Evolutionary conservation across 2,113 vertebrate genomes (phyloP), one percentile per base, ranked within the genome.

Genomic region (Hypanus sabinus): DNA sequence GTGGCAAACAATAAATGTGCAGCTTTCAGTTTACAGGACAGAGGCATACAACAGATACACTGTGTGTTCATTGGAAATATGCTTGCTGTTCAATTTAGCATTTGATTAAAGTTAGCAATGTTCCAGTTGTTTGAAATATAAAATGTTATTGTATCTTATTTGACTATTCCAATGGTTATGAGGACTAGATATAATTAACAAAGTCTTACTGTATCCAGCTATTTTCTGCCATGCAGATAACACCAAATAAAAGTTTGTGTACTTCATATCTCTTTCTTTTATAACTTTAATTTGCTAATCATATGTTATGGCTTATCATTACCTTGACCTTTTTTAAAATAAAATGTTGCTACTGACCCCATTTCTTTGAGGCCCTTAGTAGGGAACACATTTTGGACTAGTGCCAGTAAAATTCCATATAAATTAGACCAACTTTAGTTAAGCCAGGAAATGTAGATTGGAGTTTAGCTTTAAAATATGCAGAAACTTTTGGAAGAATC

Each of bases 391-490:
- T 92, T 73, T 71, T 92, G 90, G 36, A 92, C 20, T 33, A 12
- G 16, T 71, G 90, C 90, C 90, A 92, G 36, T 92, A 68, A 73
- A 92, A 92, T 92, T 92, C 90, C 90, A 92, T 65, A 92, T 92
- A 33, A 36, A 92, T 92, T 92, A 92, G 62, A 92, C 62, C 90
- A 92, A 33, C 90, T 38, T 92, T 71, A 92, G 90, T 70, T 92
- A 92, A 71, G 71, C 65, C 62, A 71, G 33, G 71, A 92, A 92
- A 33, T 92, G 36, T 46, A 92, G 88, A 70, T 71, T 70, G 88
- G 87, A 65, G 38, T 92, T 92, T 92, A 92, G 90, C 90, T 92
- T 92, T 92, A 65, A 92, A 92, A 92, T 92, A 33, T 92, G 90
- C 68, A 92, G 90, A 92, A 92, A 92, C 71, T 36, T 71, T 65